These are phyloP conservation scores for Chiloscyllium punctatum DNA, from an alignment of 2,797 vertebrate genomes.

Conservation along the genomic window DNA sequence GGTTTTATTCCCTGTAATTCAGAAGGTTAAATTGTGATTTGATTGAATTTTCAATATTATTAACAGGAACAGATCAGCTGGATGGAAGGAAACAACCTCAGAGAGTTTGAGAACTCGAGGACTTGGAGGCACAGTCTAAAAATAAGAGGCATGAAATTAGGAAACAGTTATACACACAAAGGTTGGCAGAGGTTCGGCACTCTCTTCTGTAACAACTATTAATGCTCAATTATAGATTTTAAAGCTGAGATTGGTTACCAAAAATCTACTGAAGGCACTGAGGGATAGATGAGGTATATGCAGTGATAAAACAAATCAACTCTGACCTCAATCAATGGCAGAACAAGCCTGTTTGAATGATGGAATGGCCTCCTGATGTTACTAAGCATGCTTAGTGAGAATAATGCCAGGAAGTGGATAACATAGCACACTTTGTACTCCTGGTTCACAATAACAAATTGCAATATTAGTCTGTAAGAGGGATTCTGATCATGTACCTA, in stretches of 20 bases:
- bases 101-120: background rate
- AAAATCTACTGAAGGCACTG: background rate
- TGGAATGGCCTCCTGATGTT: background rate
- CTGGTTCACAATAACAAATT: background rate
- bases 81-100: background rate
- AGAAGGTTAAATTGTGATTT: background rate
- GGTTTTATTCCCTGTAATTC: background rate
- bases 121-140: background rate
- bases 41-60: background rate
- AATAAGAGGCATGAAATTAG: background rate
- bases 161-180: background rate
- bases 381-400: background rate
- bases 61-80: background rate
- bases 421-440: background rate
- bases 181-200: background rate
- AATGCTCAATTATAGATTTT: background rate
- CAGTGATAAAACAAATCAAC: background rate
- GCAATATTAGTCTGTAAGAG: background rate
- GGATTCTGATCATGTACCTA: background rate
- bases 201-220: background rate
- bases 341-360: background rate
- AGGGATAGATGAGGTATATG: background rate
- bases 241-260: background rate
- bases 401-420: background rate
- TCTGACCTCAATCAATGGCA: background rate